A percentile compares a stretch with the other conserved stretches of the same genome.
Conservation (phyloP, 2,888 invertebrate genomes). For the Hydraecia micacea region DNA sequence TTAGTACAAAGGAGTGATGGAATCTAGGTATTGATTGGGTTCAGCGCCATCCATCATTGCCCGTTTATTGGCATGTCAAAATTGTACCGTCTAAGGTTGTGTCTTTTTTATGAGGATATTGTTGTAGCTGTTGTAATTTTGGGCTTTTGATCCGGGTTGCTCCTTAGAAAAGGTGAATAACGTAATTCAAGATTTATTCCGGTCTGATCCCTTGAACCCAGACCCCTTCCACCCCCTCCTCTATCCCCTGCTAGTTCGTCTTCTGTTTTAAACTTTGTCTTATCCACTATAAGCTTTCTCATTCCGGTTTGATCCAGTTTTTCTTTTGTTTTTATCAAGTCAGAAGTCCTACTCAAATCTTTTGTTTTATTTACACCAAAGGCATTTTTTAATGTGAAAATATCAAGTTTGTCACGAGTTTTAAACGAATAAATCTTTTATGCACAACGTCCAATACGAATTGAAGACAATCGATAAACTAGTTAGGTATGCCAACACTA, state of each 20-base stretch:
- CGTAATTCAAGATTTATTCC: not conserved
- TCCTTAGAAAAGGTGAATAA: not conserved
- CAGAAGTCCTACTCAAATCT: not conserved
- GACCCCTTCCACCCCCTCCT: too few relatives aligned
- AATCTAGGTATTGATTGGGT: conserved; percentile 70
- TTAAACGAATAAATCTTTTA: not conserved
- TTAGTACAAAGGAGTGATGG: conserved; percentile 70
- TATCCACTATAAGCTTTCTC: too few relatives aligned
- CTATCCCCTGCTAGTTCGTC: too few relatives aligned
- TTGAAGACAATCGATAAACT: too few relatives aligned
- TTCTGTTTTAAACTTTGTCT: too few relatives aligned
- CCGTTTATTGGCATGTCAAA: conserved; percentile 57
- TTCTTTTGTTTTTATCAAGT: too few relatives aligned
- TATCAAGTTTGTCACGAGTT: not conserved
- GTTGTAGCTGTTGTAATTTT: not conserved
- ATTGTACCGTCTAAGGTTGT: conserved; percentile 47
- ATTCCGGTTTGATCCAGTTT: too few relatives aligned
- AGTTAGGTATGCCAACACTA: too few relatives aligned
- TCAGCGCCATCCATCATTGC: conserved; percentile 68
- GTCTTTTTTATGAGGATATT: conserved; percentile 19
- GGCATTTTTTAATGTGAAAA: not conserved
- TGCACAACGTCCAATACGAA: not conserved
- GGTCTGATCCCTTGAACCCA: too few relatives aligned
- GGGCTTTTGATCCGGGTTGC: conserved; percentile 1
- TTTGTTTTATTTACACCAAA: too few relatives aligned